phyloP scores from a whole-genome alignment of 2,888 invertebrate genomes.

The Cheilosia vernalis region DNA sequence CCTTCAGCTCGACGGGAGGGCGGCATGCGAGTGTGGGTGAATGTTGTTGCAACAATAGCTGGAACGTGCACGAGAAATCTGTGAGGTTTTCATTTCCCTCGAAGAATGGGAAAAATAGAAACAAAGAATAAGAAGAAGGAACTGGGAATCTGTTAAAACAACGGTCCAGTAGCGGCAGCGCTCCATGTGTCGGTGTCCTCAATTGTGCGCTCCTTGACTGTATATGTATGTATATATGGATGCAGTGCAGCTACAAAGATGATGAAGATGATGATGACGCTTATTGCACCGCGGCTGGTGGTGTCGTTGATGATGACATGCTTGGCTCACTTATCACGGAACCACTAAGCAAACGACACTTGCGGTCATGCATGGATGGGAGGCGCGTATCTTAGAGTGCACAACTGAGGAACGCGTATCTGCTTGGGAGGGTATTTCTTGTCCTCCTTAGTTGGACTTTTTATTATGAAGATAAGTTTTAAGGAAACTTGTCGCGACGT shows the following conservation, averaged over 20 bases:
- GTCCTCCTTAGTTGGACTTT: neutral
- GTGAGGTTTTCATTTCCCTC: conserved; percentile 59
- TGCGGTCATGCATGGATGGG: conserved; percentile 28
- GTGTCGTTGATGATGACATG: conserved; percentile 64
- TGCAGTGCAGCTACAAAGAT: conserved; percentile 8
- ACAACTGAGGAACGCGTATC: conserved; percentile 18
- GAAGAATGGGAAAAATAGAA: conserved; percentile 32
- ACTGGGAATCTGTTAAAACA: conserved; percentile 46
- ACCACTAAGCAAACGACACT: conserved; percentile 34
- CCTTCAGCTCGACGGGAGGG: neutral
- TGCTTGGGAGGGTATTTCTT: conserved; percentile 11
- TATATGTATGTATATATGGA: neutral
- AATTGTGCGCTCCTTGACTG: conserved; percentile 40
- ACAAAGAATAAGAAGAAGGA: neutral
- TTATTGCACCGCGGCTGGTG: conserved; percentile 27
- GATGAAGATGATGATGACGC: conserved; percentile 50
- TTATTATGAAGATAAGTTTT: neutral
- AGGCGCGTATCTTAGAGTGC: conserved; percentile 17
- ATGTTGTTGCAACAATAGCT: conserved; percentile 39
- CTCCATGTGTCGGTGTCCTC: conserved; percentile 51
- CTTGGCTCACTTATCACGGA: conserved; percentile 58
- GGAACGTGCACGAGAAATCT: conserved; percentile 68
- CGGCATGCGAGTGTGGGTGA: conserved; percentile 20
- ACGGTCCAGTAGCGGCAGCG: conserved; percentile 35
- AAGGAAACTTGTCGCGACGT: neutral